Conservation (phyloP, 1,140 invertebrate genomes). For the Drosophila paulistorum region DNA sequence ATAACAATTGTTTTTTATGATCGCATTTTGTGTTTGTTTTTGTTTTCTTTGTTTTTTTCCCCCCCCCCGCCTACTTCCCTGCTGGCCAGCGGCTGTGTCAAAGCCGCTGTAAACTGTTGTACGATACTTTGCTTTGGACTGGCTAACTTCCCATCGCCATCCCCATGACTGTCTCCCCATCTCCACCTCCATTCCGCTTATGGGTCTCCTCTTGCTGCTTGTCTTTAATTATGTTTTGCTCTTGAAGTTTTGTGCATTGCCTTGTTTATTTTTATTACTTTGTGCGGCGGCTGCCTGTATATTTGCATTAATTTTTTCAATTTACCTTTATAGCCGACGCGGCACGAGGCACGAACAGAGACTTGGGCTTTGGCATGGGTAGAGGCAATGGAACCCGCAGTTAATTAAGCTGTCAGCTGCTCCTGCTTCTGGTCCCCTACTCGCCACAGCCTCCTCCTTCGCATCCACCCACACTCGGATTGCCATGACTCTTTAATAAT, state of each 20-base stretch:
- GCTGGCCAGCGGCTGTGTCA: conserved; percentile 1
- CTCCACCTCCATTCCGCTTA: too few species aligned
- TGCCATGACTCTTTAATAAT: conserved; percentile 41
- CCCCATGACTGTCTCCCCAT: neutral
- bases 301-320: conserved; percentile 77
- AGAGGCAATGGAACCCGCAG: conserved; percentile 29
- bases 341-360: conserved; percentile 13
- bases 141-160: neutral
- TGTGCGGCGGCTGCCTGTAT: conserved; percentile 51
- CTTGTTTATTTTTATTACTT: conserved; percentile 79
- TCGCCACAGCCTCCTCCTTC: neutral
- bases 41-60: neutral
- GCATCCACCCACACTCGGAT: neutral
- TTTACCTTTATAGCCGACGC: conserved; percentile 69
- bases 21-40: conserved; percentile 29
- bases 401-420: conserved; percentile 67
- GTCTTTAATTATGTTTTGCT: conserved; percentile 73
- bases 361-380: neutral
- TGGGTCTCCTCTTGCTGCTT: conserved; percentile 27
- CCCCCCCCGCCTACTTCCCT: neutral
- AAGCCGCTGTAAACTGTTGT: conserved; percentile 8
- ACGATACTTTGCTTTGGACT: neutral
- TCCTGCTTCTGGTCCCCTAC: neutral
- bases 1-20: conserved; percentile 62
- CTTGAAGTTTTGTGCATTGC: conserved; percentile 71